Evolutionary conservation across 2,113 vertebrate species (phyloP).

Genomic region (Gavialis gangeticus): DNA sequence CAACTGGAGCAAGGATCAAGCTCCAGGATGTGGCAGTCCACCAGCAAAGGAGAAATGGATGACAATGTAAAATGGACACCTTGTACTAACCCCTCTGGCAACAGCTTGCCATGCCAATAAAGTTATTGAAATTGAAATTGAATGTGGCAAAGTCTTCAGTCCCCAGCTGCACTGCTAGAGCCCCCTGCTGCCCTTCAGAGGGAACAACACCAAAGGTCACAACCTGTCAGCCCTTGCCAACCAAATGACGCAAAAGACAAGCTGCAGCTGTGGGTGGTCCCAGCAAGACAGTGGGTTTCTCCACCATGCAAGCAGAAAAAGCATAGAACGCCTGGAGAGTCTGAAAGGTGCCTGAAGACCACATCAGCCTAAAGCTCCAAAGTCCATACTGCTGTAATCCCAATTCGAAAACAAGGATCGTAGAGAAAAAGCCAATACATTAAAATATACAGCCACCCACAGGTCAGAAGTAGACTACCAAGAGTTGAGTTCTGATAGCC

Average conservation of each 20-base stretch:
- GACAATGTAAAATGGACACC: conserved; percentile 41
- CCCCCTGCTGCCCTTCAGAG: conserved; percentile 70
- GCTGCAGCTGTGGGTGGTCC: neutral
- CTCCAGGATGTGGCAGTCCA: neutral
- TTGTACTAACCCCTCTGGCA: neutral
- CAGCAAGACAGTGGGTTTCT: neutral
- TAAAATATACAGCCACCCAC: accelerated
- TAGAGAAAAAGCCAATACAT: neutral
- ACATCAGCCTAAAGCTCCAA: neutral
- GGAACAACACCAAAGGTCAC: conserved; percentile 67
- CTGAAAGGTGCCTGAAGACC: neutral
- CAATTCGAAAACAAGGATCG: neutral
- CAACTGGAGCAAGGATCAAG: conserved; percentile 64
- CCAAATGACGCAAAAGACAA: neutral
- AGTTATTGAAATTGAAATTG: neutral
- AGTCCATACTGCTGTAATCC: conserved; percentile 10
- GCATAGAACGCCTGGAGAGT: neutral
- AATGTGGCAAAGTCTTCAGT: neutral
- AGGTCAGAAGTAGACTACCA: neutral
- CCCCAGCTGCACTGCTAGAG: conserved; percentile 53
- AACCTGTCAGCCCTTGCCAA: neutral
- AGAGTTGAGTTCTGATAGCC: accelerated
- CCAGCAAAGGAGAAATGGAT: conserved; percentile 28
- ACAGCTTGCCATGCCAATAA: conserved; percentile 5
- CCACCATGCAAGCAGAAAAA: neutral